Evolutionary conservation across 2,888 invertebrate species (phyloP).

Genomic region (Drosophila neutralis): DNA sequence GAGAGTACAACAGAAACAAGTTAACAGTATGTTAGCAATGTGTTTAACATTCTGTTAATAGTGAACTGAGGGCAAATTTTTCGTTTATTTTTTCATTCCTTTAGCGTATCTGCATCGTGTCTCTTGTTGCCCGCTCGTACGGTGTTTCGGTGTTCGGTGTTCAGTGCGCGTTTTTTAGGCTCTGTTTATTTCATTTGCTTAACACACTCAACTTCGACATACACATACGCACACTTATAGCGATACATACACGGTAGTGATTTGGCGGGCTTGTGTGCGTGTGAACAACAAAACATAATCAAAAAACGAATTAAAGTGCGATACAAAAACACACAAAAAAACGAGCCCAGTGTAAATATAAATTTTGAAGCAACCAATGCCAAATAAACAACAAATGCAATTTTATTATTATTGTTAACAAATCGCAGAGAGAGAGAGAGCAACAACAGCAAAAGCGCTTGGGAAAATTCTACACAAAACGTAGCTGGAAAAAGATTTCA

Average conservation of each 20-base stretch:
- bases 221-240: conserved; percentile 48
- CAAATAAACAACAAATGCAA: conserved; percentile 51
- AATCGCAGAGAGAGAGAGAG: conserved; percentile 8
- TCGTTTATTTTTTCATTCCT: conserved; percentile 50
- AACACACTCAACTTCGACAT: conserved; percentile 59
- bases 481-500: conserved; percentile 55
- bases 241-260: conserved; percentile 74
- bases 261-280: conserved; percentile 74
- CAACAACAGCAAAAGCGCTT: conserved; percentile 22
- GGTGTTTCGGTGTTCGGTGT: conserved; percentile 38
- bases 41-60: conserved; percentile 22
- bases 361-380: conserved; percentile 31
- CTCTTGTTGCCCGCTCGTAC: conserved; percentile 46
- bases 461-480: conserved; percentile 49
- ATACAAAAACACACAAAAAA: conserved; percentile 37
- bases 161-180: conserved; percentile 65
- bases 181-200: conserved; percentile 61
- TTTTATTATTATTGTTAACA: conserved; percentile 25
- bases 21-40: conserved; percentile 28
- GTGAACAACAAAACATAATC: conserved; percentile 65
- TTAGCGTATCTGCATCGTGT: conserved; percentile 59
- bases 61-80: conserved; percentile 32
- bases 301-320: conserved; percentile 47
- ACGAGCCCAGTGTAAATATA: conserved; percentile 25
- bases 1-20: conserved; percentile 24